Percentiles rank a stretch among this genome's conserved stretches.
phyloP scores from a whole-genome alignment of 2,113 vertebrate species.

The Channa argus region DNA sequence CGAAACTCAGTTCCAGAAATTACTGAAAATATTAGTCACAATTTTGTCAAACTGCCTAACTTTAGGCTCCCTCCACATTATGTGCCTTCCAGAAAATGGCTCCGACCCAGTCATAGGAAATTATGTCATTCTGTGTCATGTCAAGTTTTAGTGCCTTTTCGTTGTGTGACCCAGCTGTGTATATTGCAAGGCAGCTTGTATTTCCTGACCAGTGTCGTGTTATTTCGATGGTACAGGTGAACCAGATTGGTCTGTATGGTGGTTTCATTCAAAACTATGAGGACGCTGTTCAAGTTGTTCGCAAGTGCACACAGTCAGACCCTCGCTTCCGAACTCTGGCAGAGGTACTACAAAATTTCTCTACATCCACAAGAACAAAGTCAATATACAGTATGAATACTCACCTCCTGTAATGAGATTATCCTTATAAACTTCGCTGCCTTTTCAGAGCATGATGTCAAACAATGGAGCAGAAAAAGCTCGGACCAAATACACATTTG shows the following conservation, averaged over 20 bases:
- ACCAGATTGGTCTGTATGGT: constrained; percentile 80
- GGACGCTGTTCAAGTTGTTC: constrained; percentile 77
- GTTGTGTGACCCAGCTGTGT: not conserved
- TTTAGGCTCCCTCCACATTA: too few relatives aligned
- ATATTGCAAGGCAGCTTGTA: not conserved
- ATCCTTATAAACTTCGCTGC: not conserved
- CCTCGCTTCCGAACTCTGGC: constrained; percentile 80
- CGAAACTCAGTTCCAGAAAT: too few relatives aligned
- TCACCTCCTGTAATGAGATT: too few relatives aligned
- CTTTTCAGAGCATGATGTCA: constrained; percentile 79
- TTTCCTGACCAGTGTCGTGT: too few relatives aligned
- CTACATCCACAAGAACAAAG: not conserved
- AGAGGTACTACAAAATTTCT: constrained; percentile 63
- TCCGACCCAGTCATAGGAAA: not conserved
- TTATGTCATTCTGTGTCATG: not conserved
- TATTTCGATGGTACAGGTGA: constrained; percentile 70
- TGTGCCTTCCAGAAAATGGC: too few relatives aligned
- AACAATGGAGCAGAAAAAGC: constrained; percentile 69
- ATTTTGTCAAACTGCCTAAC: too few relatives aligned
- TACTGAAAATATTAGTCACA: too few relatives aligned
- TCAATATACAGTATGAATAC: not conserved
- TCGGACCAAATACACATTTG: constrained; percentile 78
- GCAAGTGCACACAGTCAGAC: constrained; percentile 73
- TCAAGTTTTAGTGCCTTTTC: not conserved
- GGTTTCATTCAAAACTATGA: constrained; percentile 84